phyloP scores from a whole-genome alignment of 1,140 invertebrate species.

The Aricia agestis region DNA sequence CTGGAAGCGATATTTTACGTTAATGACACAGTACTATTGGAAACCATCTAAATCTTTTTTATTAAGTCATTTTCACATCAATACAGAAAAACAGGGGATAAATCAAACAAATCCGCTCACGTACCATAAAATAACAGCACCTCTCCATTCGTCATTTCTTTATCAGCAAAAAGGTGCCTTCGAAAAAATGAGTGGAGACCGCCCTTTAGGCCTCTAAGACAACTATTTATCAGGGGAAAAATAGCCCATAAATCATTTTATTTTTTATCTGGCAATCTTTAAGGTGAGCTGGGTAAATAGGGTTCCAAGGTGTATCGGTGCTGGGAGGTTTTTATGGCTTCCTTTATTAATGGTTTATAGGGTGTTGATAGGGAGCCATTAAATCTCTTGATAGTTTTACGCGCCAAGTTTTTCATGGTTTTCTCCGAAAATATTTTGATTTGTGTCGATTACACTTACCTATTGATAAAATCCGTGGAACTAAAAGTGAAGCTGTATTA shows the following conservation, averaged over 20 bases:
- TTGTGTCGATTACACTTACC: too few species aligned
- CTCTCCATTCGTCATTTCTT: slow-evolving; percentile 65
- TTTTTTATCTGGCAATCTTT: slow-evolving; percentile 63
- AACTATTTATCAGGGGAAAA: slow-evolving; percentile 66
- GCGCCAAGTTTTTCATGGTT: neutral
- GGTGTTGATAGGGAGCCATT: slow-evolving; percentile 34
- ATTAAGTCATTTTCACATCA: slow-evolving; percentile 7
- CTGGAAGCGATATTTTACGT: too few species aligned
- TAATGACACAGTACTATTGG: too few species aligned
- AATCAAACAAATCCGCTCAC: slow-evolving; percentile 16
- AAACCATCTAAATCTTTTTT: neutral
- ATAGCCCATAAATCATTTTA: slow-evolving; percentile 57
- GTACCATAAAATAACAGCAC: slow-evolving; percentile 49
- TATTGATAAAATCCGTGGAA: too few species aligned
- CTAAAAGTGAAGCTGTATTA: too few species aligned
- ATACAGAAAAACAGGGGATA: neutral
- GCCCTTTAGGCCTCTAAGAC: slow-evolving; percentile 59
- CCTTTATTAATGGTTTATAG: slow-evolving; percentile 44
- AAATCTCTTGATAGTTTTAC: neutral
- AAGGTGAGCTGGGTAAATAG: slow-evolving; percentile 59
- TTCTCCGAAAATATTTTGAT: too few species aligned
- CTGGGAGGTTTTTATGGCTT: slow-evolving; percentile 44
- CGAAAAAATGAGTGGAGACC: slow-evolving; percentile 55
- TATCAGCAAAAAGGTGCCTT: slow-evolving; percentile 67
- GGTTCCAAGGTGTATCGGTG: slow-evolving; percentile 35